Conservation (phyloP, 2,113 vertebrate genomes). For the Myrmecobius fasciatus region DNA sequence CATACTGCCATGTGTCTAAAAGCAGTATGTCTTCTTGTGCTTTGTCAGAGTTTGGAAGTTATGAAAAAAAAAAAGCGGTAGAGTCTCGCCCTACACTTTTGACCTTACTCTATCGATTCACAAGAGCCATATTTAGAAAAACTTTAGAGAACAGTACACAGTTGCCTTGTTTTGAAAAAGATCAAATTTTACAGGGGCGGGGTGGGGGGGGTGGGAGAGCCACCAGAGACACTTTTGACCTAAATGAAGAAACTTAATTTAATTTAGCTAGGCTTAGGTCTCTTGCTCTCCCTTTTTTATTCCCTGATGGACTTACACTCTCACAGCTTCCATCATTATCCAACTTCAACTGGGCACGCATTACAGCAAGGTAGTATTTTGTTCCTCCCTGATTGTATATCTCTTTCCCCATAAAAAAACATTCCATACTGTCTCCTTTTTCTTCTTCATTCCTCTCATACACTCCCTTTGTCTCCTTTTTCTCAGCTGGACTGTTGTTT, state of each 20-base stretch:
- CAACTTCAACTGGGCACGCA: not conserved
- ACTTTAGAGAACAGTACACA: not conserved
- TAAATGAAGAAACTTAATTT: constrained; percentile 30
- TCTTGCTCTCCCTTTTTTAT: not conserved
- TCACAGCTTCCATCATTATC: not conserved
- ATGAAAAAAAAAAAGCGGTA: not conserved
- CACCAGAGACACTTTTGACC: constrained; percentile 5
- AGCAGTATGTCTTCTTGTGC: constrained; percentile 46
- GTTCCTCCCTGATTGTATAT: not conserved
- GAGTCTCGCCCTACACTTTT: not conserved
- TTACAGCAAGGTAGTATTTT: not conserved
- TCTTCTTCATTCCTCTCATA: not conserved
- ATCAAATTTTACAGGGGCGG: too few species aligned
- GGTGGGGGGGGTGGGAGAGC: too few species aligned
- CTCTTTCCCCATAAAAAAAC: not conserved
- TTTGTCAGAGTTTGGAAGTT: constrained; percentile 49
- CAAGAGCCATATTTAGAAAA: constrained; percentile 15
- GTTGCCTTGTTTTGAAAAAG: constrained; percentile 9
- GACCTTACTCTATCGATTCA: not conserved
- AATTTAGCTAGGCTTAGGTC: not conserved
- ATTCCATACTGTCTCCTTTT: not conserved
- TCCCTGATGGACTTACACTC: not conserved
- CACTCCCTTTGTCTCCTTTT: not conserved
- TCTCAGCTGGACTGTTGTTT: not conserved
- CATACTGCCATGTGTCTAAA: constrained; percentile 22